Conservation (phyloP, 2,797 vertebrate genomes). For the Gallinago solitaria region DNA sequence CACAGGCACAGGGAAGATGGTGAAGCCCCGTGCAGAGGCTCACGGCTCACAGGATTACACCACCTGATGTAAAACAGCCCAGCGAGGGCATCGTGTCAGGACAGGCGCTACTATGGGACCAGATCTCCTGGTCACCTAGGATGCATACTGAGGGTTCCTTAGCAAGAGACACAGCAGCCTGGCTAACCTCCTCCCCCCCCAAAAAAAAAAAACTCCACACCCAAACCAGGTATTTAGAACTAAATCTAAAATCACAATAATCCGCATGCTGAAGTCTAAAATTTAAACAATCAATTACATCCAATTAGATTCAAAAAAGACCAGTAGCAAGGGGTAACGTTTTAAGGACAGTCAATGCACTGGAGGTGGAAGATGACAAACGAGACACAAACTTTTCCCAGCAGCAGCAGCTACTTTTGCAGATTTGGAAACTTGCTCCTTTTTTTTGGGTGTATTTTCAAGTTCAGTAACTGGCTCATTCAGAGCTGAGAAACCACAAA, state of each 20-base stretch:
- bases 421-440: not conserved
- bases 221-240: not conserved
- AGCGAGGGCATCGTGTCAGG: fast-evolving
- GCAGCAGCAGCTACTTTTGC: not conserved
- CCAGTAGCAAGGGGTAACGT: not conserved
- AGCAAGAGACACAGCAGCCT: not conserved
- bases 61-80: not conserved
- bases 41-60: not conserved
- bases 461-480: not conserved
- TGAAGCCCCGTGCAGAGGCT: not conserved
- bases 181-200: not conserved
- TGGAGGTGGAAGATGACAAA: not conserved
- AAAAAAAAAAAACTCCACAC: fast-evolving
- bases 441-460: not conserved
- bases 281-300: not conserved
- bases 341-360: not conserved
- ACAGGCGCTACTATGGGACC: not conserved
- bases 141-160: not conserved
- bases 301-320: not conserved
- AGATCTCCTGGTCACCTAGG: not conserved
- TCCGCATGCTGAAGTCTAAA: not conserved
- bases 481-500: not conserved
- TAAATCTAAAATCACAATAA: not conserved
- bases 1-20: not conserved
- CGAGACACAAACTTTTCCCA: not conserved